Base-by-base conservation (phyloP, 2,888 invertebrate species). In the Lottia scabra region DNA sequence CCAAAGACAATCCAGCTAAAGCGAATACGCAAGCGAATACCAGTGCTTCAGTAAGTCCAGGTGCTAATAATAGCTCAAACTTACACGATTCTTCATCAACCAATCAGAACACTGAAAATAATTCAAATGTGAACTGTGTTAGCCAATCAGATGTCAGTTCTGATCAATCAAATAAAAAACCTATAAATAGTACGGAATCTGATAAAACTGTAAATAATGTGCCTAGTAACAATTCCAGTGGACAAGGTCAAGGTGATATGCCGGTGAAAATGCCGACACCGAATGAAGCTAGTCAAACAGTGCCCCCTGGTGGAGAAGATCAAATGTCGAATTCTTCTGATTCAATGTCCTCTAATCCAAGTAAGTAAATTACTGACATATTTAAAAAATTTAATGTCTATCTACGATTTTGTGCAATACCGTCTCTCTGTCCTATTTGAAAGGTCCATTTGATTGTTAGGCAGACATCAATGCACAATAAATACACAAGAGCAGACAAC, bases 291-390 rank as follows among this genome's bases (percentile, higher is more conserved):
- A 56, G 56, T 56, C 56, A 56, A 56, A 56, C 56, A 56, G 12
- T 56, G 19, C 19, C 56, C 56, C 56, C 56, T 56, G 23, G 56
- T 23, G 56, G 56, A 19, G 56, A 56, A 12, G 56, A 56, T 56
- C 56, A 56, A 23, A 56, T 56, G 56, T 63, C 68, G 12, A 69
- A 43, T 63, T 63, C 68, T 43, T 63, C 68, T 19, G 68, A 69
- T 26, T 67, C 67, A 13, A 44, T 67, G 44, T 63, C 63, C n/a
- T n/a, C 63, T 38, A 68, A 62, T 44, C 26, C 62, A 30, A 23
- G 63, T 68, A 23, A 46, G 64, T 26, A 27, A 6, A 38, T 38
- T 5, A 38, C n/a, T n/a, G n/a, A n/a, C n/a, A n/a, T n/a, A n/a
- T n/a, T n/a, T n/a, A n/a, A n/a, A n/a, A 4, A 30, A 4, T 30